Conservation (phyloP, 1,140 invertebrate genomes). For the Zaprionus davidi region DNA sequence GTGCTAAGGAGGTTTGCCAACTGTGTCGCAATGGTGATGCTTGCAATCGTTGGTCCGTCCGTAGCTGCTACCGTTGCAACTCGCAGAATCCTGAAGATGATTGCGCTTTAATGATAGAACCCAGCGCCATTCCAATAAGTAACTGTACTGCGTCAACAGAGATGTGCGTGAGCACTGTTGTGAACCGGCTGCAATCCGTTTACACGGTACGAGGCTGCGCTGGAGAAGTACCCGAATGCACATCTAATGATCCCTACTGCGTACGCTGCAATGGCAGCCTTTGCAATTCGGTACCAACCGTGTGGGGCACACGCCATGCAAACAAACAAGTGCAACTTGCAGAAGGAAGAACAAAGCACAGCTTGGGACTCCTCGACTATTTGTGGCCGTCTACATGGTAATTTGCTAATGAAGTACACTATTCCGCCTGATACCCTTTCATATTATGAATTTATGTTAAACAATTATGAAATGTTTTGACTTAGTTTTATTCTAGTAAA, state of each 20-base stretch:
- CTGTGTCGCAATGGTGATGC: conserved; percentile 59
- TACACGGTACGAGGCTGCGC: conserved; percentile 73
- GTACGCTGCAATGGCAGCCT: conserved; percentile 74
- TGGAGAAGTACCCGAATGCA: conserved; percentile 68
- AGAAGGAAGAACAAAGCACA: neutral
- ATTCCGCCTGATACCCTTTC: too few relatives aligned
- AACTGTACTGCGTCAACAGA: conserved; percentile 61
- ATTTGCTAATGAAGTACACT: too few relatives aligned
- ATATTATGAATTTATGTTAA: too few relatives aligned
- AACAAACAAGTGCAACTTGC: neutral
- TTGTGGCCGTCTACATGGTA: conserved; percentile 24
- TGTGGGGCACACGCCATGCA: conserved; percentile 36
- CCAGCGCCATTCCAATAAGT: conserved; percentile 34
- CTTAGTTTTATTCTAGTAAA: too few relatives aligned
- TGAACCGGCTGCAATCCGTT: conserved; percentile 57
- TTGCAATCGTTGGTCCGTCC: conserved; percentile 67
- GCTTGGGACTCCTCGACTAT: neutral
- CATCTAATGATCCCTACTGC: conserved; percentile 70
- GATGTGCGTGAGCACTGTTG: conserved; percentile 71
- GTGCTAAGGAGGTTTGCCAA: conserved; percentile 57
- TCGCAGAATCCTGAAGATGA: conserved; percentile 55
- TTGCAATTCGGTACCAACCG: conserved; percentile 64
- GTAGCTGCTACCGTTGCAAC: conserved; percentile 74
- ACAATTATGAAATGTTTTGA: too few relatives aligned
- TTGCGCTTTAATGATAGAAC: conserved; percentile 54